Base-by-base conservation (phyloP, 2,797 vertebrate species). In the Oreochromis grahami region DNA sequence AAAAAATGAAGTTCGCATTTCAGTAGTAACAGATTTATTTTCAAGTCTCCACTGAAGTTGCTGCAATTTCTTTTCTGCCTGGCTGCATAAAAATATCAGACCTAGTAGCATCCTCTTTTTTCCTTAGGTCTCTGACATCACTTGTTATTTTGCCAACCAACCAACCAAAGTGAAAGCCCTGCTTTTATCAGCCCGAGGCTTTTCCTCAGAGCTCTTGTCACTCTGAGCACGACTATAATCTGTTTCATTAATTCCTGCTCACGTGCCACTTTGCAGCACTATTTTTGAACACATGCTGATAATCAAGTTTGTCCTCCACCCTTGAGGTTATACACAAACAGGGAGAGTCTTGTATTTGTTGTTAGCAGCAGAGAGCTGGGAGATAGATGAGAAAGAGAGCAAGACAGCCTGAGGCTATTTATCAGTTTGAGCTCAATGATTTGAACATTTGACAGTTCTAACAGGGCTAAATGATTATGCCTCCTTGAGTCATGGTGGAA, bases 381-480 rank as follows among this genome's bases (percentile, higher is more conserved):
- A 72, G 32, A 79, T 56, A 3, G 45, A 58, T 58, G 68, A 77
- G 36, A 72, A 26, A 58, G 55, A 32, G 5, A 74, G 41, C 5
- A 13, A 83, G 56, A 60, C 56, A 3, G 77, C 82, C 77, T 4
- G 1, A 4, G 79, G 86, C 77, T 87, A 19, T 82, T 88, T 81
- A 88, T 85, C 86, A 70, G 4, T 70, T 53, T 65, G 56, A 80
- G 76, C 84, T 79, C 70, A 87, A 78, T 80, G 79, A 87, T 56
- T 56, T 86, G 78, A 89, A 83, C 84, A 72, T 83, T 72, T 84
- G 83, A 83, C 80, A 80, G 65, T 11, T 88, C 14, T 83, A 87
- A 92, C 90, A 84, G 80, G 55, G 53, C 82, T 81, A 65, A 86
- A 84, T 43, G 81, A 87, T 83, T 81, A 85, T 79, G 45, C 0